Conservation (phyloP, 2,113 vertebrate genomes). For the Ibidorhyncha struthersii region DNA sequence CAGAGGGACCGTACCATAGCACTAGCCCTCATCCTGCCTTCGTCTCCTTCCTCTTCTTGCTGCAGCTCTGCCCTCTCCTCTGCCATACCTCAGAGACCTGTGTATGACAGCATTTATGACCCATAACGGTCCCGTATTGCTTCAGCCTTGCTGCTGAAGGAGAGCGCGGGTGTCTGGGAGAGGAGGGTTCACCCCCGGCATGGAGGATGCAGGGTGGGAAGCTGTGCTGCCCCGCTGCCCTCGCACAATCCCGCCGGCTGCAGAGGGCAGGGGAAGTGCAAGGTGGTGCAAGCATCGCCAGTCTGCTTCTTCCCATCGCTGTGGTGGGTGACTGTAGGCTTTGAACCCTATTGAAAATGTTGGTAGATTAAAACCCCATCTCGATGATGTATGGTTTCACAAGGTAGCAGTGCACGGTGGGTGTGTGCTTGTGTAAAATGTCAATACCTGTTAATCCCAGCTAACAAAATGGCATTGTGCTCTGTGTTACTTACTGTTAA, state of each 20-base stretch:
- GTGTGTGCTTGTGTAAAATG: not conserved
- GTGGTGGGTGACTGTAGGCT: not conserved
- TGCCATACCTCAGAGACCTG: accelerated
- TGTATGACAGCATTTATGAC: accelerated
- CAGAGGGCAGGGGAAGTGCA: too few relatives aligned
- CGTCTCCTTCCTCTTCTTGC: not conserved
- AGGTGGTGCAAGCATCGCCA: too few relatives aligned
- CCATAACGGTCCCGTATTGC: accelerated
- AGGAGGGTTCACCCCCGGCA: accelerated
- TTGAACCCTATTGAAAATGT: not conserved
- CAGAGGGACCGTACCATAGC: accelerated
- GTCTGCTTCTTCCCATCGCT: too few relatives aligned
- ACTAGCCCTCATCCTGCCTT: not conserved
- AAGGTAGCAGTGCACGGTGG: accelerated
- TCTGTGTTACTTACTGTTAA: not conserved
- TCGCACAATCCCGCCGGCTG: too few relatives aligned
- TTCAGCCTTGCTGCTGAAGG: not conserved
- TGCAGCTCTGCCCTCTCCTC: not conserved
- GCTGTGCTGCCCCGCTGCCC: not conserved
- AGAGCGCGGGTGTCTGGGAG: accelerated
- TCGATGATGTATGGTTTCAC: accelerated
- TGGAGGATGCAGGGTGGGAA: not conserved
- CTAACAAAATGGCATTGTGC: accelerated
- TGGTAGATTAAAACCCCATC: not conserved
- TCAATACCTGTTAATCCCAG: not conserved